Conservation (phyloP, 2,113 vertebrate genomes). For the Emydocephalus ijimae region DNA sequence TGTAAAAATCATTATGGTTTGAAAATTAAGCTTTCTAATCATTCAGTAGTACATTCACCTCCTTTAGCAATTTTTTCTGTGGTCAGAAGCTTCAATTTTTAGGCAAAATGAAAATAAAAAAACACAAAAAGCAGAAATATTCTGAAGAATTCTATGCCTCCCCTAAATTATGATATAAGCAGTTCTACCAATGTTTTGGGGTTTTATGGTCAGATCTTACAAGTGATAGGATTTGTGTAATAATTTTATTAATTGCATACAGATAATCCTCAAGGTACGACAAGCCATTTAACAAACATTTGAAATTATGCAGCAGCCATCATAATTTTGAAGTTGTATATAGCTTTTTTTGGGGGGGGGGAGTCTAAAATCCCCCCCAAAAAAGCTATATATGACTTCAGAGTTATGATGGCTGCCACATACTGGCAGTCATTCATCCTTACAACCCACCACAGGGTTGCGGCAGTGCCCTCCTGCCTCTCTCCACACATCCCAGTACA, state of each 20-base stretch:
- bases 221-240: neutral
- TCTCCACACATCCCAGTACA: too few species aligned
- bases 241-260: neutral
- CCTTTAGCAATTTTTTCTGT: neutral
- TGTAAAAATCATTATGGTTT: neutral
- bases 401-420: too few species aligned
- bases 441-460: too few species aligned
- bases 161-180: neutral
- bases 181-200: neutral
- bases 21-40: neutral
- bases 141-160: neutral
- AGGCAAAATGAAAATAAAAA: neutral
- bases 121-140: neutral
- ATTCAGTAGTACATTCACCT: neutral
- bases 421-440: too few species aligned
- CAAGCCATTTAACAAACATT: neutral
- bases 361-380: accelerated
- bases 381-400: neutral
- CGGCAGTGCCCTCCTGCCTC: too few species aligned
- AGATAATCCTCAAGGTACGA: neutral
- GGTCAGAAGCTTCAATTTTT: neutral
- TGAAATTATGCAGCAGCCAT: neutral
- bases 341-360: too few species aligned
- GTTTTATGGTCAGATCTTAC: neutral
- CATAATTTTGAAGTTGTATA: too few species aligned